Percentiles rank a stretch among this genome's conserved stretches.
phyloP scores from a whole-genome alignment of 2,888 invertebrate genomes.

The Oxycera nigricornis region DNA sequence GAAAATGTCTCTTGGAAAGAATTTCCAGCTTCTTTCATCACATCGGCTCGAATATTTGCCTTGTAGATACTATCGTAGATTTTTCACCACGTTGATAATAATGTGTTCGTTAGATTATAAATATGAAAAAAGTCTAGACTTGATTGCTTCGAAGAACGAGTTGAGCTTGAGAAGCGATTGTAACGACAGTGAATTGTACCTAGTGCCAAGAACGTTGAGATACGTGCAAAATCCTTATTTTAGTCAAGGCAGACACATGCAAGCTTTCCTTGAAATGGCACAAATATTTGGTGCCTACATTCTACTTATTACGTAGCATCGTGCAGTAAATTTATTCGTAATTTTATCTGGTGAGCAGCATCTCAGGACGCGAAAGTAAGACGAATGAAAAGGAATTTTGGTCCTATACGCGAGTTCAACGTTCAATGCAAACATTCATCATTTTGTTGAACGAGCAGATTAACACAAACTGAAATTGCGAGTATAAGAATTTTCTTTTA shows the following conservation, averaged over 20 bases:
- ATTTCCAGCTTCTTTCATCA: neutral
- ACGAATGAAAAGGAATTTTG: neutral
- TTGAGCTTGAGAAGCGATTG: neutral
- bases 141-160: neutral
- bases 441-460: neutral
- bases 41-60: neutral
- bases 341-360: conserved; percentile 4
- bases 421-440: neutral
- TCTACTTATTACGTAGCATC: neutral
- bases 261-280: no score
- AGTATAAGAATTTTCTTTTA: no score
- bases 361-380: neutral
- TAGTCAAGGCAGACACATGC: no score
- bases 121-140: conserved; percentile 11
- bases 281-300: neutral
- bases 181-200: neutral
- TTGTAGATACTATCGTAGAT: neutral
- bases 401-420: neutral
- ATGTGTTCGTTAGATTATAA: neutral
- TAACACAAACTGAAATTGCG: neutral
- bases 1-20: neutral
- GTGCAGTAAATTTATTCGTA: conserved; percentile 34
- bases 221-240: no score
- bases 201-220: neutral
- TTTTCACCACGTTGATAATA: neutral